Percentiles rank a stretch among this genome's conserved stretches.
Evolutionary conservation across 2,888 invertebrate species (phyloP).

Genomic region (Reticulitermes lucifugus): DNA sequence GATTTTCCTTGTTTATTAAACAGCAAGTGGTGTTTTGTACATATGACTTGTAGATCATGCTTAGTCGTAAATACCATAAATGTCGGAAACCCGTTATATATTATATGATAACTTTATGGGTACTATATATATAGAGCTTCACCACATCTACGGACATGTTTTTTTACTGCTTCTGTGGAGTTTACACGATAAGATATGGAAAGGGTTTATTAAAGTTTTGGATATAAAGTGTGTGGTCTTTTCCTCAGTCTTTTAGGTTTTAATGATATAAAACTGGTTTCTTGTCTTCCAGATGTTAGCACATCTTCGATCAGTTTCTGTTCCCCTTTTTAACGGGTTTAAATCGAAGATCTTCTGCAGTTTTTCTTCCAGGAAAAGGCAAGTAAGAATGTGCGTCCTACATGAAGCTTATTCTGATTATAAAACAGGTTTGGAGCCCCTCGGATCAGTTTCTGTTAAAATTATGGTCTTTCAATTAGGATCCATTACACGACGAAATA

Average conservation of each 20-base stretch:
- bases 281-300: not conserved
- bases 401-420: not conserved
- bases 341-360: constrained; percentile 6
- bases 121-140: too few species aligned
- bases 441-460: constrained; percentile 17
- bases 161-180: not conserved
- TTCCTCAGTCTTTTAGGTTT: not conserved
- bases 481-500: constrained; percentile 18
- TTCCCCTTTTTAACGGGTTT: not conserved
- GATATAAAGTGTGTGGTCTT: constrained; percentile 1
- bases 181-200: not conserved
- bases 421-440: constrained; percentile 23
- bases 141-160: not conserved
- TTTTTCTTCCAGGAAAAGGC: not conserved
- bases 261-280: constrained; percentile 13
- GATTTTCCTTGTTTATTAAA: too few species aligned
- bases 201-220: not conserved
- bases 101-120: too few species aligned
- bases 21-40: too few species aligned
- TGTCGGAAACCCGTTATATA: too few species aligned
- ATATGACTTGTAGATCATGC: too few species aligned
- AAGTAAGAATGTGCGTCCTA: not conserved
- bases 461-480: constrained; percentile 24
- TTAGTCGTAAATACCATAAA: too few species aligned
- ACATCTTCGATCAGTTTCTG: not conserved